Evolutionary conservation across 2,113 vertebrate species (phyloP).

Genomic region (Cynopterus brachyotis): DNA sequence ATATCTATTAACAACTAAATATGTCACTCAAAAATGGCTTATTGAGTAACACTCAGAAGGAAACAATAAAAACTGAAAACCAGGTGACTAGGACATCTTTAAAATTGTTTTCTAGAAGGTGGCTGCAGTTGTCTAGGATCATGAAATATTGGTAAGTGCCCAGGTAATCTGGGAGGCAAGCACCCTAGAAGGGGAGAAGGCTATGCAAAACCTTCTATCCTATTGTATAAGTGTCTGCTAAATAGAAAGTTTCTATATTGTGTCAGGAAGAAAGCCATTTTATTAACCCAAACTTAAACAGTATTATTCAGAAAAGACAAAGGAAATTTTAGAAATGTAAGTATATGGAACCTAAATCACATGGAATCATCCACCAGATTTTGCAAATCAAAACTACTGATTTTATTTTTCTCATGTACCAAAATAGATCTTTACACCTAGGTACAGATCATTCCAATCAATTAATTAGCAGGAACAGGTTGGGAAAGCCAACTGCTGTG

Average conservation of each 20-base stretch:
- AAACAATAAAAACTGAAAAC: background rate
- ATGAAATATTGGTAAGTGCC: background rate
- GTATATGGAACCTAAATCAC: constrained; percentile 24
- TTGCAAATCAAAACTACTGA: background rate
- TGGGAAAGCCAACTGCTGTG: background rate
- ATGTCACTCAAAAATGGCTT: background rate
- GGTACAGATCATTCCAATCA: background rate
- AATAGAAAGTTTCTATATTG: constrained; percentile 59
- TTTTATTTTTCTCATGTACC: background rate
- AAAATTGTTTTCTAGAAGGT: background rate
- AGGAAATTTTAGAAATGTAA: constrained; percentile 37
- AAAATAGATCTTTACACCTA: background rate
- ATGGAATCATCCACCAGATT: background rate
- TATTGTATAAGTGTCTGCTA: constrained; percentile 46
- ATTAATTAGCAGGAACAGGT: background rate
- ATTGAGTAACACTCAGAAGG: background rate
- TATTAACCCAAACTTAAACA: constrained; percentile 30
- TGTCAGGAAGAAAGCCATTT: constrained; percentile 54
- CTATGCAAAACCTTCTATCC: constrained; percentile 35
- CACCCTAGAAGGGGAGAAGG: background rate
- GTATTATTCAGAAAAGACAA: constrained; percentile 33
- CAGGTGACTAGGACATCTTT: background rate
- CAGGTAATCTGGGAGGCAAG: constrained; percentile 8
- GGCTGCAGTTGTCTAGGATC: background rate
- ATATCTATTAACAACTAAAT: background rate